Percentiles rank a stretch among this genome's conserved stretches.
Evolutionary conservation across 2,113 vertebrate species (phyloP).

Genomic region (Rhinopomastus cyanomelas): DNA sequence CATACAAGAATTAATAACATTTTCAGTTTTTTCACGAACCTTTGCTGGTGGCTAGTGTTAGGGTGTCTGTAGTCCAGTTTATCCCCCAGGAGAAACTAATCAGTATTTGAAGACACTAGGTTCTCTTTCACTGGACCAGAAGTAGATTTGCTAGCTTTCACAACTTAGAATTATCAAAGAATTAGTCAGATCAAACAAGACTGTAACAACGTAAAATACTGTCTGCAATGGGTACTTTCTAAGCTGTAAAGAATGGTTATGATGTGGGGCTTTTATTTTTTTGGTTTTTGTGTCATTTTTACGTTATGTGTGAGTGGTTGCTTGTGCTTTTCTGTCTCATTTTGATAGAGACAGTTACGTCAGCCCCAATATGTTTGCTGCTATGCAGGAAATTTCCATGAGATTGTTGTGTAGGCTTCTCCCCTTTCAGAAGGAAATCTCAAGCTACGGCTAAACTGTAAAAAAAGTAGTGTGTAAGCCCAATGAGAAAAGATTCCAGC

Average conservation of each 20-base stretch:
- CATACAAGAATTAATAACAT: background rate
- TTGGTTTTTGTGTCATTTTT: background rate
- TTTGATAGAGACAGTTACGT: background rate
- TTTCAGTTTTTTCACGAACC: background rate
- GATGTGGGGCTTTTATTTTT: background rate
- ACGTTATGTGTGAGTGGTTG: background rate
- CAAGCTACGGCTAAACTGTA: background rate
- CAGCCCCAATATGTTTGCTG: background rate
- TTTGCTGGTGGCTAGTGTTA: background rate
- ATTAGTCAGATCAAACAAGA: background rate
- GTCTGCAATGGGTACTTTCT: background rate
- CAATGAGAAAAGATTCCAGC: background rate
- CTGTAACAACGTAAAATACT: background rate
- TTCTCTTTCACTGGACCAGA: constrained; percentile 28
- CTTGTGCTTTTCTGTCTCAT: background rate
- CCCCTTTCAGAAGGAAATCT: background rate
- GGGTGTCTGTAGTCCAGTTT: background rate
- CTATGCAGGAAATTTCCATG: background rate
- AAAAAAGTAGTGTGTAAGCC: background rate
- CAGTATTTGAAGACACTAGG: constrained; percentile 11
- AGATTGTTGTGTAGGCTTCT: background rate
- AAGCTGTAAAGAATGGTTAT: background rate
- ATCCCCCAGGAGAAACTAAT: constrained; percentile 21
- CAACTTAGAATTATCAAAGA: constrained; percentile 3
- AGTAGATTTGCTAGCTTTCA: constrained; percentile 24